Evolutionary conservation across 2,113 vertebrate species (phyloP), one percentile per base, ranked within the genome.

Genomic region (Silurus glanis): DNA sequence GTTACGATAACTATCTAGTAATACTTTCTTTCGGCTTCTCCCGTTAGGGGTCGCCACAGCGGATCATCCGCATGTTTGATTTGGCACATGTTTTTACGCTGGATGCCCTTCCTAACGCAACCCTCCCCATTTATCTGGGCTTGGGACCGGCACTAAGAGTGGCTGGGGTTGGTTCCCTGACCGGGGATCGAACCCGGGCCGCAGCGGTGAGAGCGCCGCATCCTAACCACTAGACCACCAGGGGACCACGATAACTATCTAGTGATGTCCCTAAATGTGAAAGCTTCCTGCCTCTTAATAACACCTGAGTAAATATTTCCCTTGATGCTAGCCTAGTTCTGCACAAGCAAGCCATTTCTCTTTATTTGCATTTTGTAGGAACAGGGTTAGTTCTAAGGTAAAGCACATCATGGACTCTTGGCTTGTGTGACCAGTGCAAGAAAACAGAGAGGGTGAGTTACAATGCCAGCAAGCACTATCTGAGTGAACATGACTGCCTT

Each of bases 401-500:
- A 78, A 28, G 14, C 56, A 61, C 56, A 79, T 37, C 7, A 16
- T 58, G 55, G 37, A 37, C 76, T 58, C 76, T 47, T 17, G 9
- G 17, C 56, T 72, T 69, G 9, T 71, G 72, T 67, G 62, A 23
- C 47, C 51, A 56, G 61, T 69, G 45, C 45, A 67, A 61, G 58
- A 80, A 75, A 53, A 9, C 17, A 28, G 47, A 49, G 37, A 72
- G 19, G 14, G 9, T 25, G 67, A 56, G 49, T 55, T 85, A 82
- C 87, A 84, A 45, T 49, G 64, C 47, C 80, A 78, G 69, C 49
- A 28, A 64, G 75, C 47, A 23, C 58, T 75, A 25, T 82, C 80
- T 49, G 74, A 84, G 61, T 51, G 37, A 84, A 47, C 79, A 86
- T 62, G 67, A 56, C 85, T 37, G 83, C 78, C 75, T 87, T 71